A percentile compares a stretch with the other conserved stretches of the same genome.
These are phyloP conservation scores for Agrotis clavis DNA, from an alignment of 2,888 invertebrate genomes.

Conservation along the genomic window DNA sequence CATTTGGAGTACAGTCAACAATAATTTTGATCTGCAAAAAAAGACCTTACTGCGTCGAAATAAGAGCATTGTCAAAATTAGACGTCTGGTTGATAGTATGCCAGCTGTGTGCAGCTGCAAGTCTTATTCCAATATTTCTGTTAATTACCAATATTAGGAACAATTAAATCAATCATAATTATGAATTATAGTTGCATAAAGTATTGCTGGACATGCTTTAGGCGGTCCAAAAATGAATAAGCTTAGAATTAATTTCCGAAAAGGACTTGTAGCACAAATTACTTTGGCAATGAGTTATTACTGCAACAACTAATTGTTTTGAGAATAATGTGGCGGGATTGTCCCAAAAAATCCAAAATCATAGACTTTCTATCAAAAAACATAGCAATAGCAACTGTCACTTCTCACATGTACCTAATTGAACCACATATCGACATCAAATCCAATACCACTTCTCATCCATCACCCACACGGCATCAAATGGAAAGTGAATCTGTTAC, in stretches of 20 bases:
- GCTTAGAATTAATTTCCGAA: not conserved
- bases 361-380: not conserved
- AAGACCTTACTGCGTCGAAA: not conserved
- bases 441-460: constrained; percentile 32
- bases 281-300: too few relatives aligned
- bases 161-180: constrained; percentile 38
- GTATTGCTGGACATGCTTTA: not conserved
- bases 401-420: constrained; percentile 39
- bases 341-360: not conserved
- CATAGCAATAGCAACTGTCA: constrained; percentile 37
- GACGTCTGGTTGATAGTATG: not conserved
- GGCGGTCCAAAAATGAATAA: not conserved
- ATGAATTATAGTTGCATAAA: constrained; percentile 13
- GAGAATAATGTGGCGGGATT: not conserved
- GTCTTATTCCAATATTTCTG: constrained; percentile 21
- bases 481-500: constrained; percentile 56
- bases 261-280: too few relatives aligned
- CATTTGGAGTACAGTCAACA: not conserved
- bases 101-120: constrained; percentile 42
- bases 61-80: not conserved
- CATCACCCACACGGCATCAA: constrained; percentile 46
- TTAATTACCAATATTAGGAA: constrained; percentile 30
- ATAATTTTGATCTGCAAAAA: not conserved
- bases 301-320: too few relatives aligned
- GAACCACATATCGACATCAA: constrained; percentile 18